Evolutionary conservation across 2,113 vertebrate genomes (phyloP).

Genomic region (Pithys albifrons): DNA sequence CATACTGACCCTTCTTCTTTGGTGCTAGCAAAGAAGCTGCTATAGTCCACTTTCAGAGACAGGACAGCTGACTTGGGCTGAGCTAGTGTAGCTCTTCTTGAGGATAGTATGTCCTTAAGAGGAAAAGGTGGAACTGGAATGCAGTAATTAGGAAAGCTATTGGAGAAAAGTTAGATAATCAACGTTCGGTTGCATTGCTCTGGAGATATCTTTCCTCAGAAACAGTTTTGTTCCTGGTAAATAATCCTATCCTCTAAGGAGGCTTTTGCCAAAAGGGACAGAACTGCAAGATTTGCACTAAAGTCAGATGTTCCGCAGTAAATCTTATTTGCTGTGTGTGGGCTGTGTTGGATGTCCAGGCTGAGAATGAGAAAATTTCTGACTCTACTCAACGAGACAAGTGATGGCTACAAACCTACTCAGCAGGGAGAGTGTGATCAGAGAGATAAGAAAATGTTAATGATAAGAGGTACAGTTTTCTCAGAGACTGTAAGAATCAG

Average conservation of each 20-base stretch:
- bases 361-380: not conserved
- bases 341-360: not conserved
- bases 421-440: not conserved
- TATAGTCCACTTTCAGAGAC: not conserved
- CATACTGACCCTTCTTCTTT: not conserved
- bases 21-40: not conserved
- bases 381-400: not conserved
- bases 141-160: not conserved
- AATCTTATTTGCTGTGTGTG: not conserved
- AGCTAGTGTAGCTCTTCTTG: not conserved
- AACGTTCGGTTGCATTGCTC: not conserved
- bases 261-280: not conserved
- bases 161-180: not conserved
- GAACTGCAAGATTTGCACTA: not conserved
- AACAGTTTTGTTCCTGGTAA: not conserved
- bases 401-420: not conserved
- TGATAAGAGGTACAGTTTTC: not conserved
- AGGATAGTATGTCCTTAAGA: not conserved
- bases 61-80: not conserved
- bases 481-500: not conserved
- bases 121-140: not conserved
- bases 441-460: slow-evolving; percentile 39
- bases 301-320: not conserved
- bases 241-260: not conserved
- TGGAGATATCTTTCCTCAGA: not conserved